These are phyloP conservation scores for Drosophila parvula DNA, from an alignment of 1,140 invertebrate genomes.

Conservation along the genomic window DNA sequence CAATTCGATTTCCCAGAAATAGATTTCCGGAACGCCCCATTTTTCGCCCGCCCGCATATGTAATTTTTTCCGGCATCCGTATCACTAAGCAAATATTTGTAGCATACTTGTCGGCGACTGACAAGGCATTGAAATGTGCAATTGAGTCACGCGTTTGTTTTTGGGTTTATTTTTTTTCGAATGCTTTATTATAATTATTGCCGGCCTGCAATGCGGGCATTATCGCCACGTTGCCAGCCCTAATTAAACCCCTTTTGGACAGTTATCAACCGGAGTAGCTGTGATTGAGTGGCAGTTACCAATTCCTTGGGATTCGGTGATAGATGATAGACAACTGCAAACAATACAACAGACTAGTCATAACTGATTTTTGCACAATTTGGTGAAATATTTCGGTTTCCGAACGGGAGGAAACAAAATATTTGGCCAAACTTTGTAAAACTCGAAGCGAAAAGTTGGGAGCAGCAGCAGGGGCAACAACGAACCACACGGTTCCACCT, in stretches of 20 bases:
- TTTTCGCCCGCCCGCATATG: constrained; percentile 15
- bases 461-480: background rate
- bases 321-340: constrained; percentile 6
- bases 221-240: constrained; percentile 52
- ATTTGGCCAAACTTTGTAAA: constrained; percentile 40
- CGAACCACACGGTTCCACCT: background rate
- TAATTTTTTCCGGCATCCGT: background rate
- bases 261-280: constrained; percentile 42
- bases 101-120: constrained; percentile 35
- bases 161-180: constrained; percentile 16
- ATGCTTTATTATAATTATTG: constrained; percentile 49
- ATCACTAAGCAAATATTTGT: constrained; percentile 73
- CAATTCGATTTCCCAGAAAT: background rate
- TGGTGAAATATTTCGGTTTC: constrained; percentile 42
- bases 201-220: constrained; percentile 35
- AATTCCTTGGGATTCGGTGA: background rate
- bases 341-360: constrained; percentile 8
- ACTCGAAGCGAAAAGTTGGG: background rate
- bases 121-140: constrained; percentile 27
- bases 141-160: constrained; percentile 18
- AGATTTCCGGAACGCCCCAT: constrained; percentile 12
- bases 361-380: constrained; percentile 29
- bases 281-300: constrained; percentile 50
- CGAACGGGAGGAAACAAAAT: constrained; percentile 15
- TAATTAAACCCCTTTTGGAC: constrained; percentile 69